A percentile compares a stretch with the other conserved stretches of the same genome.
Conservation (phyloP, 2,113 vertebrate genomes). For the Miniopterus natalensis region DNA sequence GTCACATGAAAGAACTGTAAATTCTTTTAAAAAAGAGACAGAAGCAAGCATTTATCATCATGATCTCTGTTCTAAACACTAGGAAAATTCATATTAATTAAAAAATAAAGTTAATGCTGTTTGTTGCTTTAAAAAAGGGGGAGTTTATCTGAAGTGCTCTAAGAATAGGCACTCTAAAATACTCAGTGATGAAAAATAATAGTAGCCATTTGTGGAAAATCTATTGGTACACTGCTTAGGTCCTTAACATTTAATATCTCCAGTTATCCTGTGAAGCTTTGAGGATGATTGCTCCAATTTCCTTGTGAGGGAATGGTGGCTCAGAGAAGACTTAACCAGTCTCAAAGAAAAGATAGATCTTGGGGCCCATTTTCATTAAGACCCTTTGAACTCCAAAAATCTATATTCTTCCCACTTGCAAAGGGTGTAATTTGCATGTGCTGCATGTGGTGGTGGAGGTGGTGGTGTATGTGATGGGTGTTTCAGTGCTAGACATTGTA, state of each 20-base stretch:
- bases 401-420: not conserved
- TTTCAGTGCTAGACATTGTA: not conserved
- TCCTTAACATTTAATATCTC: not conserved
- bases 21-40: constrained; percentile 42
- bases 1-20: constrained; percentile 49
- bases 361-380: not conserved
- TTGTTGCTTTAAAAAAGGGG: not conserved
- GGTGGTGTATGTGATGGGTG: not conserved
- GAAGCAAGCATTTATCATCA: not conserved
- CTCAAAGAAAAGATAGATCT: not conserved
- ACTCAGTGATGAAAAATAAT: not conserved
- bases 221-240: not conserved
- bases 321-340: not conserved
- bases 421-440: not conserved
- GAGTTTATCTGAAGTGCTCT: not conserved
- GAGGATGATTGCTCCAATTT: not conserved
- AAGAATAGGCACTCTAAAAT: not conserved
- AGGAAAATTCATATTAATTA: constrained; percentile 2
- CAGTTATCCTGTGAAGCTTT: not conserved
- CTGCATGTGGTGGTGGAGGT: not conserved
- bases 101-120: not conserved
- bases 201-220: not conserved
- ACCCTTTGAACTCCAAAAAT: not conserved
- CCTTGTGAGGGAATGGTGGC: not conserved
- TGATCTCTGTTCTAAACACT: constrained; percentile 62